Base-by-base conservation (phyloP, 2,888 invertebrate genomes). In the Chloromyia formosa region DNA sequence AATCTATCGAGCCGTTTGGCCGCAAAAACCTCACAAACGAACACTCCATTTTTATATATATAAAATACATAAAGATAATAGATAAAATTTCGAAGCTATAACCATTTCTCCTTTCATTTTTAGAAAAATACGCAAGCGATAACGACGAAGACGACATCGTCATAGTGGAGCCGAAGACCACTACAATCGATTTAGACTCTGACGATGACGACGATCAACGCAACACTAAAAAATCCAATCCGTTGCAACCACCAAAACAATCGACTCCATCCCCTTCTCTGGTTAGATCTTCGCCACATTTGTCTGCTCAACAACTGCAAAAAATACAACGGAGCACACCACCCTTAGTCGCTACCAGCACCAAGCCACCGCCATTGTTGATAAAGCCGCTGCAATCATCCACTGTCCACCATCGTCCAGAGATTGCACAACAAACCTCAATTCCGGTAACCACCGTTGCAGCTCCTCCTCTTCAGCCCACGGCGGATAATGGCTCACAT, bases 81-180 rank as follows among this genome's bases (percentile, higher is more conserved):
- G 4, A 49, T 12, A 49, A 35, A 35, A 4, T 35, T 49, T 49
- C 49, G 16, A 35, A 35, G 7, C 27, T 35, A 35, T 4, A 4
- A 35, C 27, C 27, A 35, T 74, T 18, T 75, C 1, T n/a, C n/a
- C n/a, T n/a, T n/a, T n/a, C 64, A 18, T 69, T 81, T 81, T 0
- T 76, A 84, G 83, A 84, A 20, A 85, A 85, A 80, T 83, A 85
- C 80, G 84, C 83, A 40, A 84, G 82, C 75, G 84, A 84, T 68
- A 83, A 82, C 72, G 85, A 85, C 73, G 85, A 84, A 72, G 86
- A 85, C 72, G 85, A 86, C 78, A 82, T 85, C 12, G 82, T 84
- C 77, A 85, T 86, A 78, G 84, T 86, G 35, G 86, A 86, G 75
- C 84, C 85, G 1, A 82, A 84, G 78, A 84, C 84, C 0, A 84